Conservation (phyloP, 2,888 invertebrate genomes). For the Heteropelma amictum region DNA sequence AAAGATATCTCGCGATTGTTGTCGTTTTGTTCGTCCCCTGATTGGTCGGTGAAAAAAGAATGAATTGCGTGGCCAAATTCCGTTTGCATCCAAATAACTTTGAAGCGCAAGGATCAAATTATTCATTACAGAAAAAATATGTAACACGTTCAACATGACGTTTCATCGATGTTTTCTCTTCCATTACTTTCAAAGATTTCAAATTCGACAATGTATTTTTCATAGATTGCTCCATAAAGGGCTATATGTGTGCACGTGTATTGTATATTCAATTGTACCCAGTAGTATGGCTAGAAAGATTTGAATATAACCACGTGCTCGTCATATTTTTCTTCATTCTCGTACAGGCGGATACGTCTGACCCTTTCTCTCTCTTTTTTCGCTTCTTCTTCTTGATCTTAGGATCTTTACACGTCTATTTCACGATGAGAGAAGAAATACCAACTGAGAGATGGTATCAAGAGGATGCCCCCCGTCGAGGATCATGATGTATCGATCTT, state of each 20-base stretch:
- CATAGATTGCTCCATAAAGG: too few species aligned
- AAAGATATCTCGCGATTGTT: too few species aligned
- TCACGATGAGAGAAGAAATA: slow-evolving; percentile 61
- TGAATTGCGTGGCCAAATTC: too few species aligned
- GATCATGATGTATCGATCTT: slow-evolving; percentile 76
- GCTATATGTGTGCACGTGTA: too few species aligned
- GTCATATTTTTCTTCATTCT: slow-evolving; percentile 31
- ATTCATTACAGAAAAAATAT: too few species aligned
- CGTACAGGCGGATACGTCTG: slow-evolving; percentile 15
- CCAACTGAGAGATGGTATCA: slow-evolving; percentile 71
- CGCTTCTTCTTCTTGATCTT: slow-evolving; percentile 43
- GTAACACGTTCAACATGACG: too few species aligned
- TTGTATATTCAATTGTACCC: too few species aligned
- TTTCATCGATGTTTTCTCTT: not conserved
- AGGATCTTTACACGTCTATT: slow-evolving; percentile 67
- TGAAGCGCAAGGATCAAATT: too few species aligned
- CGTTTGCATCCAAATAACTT: too few species aligned
- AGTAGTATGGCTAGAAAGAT: slow-evolving; percentile 44
- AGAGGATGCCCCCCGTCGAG: slow-evolving; percentile 69
- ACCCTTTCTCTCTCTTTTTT: slow-evolving; percentile 33
- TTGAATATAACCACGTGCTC: slow-evolving; percentile 52
- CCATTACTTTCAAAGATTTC: not conserved
- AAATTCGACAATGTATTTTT: not conserved
- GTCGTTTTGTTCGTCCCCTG: too few species aligned
- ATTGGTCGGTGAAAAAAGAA: too few species aligned